These are phyloP conservation scores for Bucco capensis DNA, from an alignment of 2,113 vertebrate species.

Conservation along the genomic window DNA sequence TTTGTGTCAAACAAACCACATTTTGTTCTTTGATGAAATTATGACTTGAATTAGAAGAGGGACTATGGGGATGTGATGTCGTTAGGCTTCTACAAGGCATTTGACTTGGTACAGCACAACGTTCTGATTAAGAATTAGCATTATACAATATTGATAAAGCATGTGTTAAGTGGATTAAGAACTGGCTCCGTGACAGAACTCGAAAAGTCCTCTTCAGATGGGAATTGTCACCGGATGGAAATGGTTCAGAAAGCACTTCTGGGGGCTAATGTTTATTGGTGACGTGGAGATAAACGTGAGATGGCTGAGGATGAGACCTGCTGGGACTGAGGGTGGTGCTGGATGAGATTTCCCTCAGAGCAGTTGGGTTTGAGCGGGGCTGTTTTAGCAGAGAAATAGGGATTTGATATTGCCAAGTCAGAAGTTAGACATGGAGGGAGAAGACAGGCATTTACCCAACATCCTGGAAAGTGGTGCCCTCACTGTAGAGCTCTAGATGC, in stretches of 20 bases:
- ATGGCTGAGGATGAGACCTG: neutral
- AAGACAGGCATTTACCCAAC: neutral
- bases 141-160: conserved; percentile 56
- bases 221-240: neutral
- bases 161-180: conserved; percentile 24
- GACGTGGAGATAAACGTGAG: neutral
- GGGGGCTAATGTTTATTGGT: neutral
- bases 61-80: neutral
- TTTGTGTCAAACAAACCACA: conserved; percentile 14
- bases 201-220: neutral
- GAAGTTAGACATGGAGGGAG: neutral
- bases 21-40: conserved; percentile 41
- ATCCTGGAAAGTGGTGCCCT: neutral
- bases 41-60: conserved; percentile 30
- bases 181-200: conserved; percentile 14
- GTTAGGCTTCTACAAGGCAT: conserved; percentile 3
- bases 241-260: neutral
- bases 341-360: neutral
- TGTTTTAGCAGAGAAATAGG: neutral
- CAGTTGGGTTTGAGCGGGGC: neutral
- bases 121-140: conserved; percentile 47
- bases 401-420: neutral
- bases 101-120: conserved; percentile 1
- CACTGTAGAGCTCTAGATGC: rapidly evolving
- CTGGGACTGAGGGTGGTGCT: rapidly evolving